Percentiles rank a stretch among this genome's conserved stretches.
phyloP scores from a whole-genome alignment of 2,888 invertebrate genomes.

The Endomychus coccineus region DNA sequence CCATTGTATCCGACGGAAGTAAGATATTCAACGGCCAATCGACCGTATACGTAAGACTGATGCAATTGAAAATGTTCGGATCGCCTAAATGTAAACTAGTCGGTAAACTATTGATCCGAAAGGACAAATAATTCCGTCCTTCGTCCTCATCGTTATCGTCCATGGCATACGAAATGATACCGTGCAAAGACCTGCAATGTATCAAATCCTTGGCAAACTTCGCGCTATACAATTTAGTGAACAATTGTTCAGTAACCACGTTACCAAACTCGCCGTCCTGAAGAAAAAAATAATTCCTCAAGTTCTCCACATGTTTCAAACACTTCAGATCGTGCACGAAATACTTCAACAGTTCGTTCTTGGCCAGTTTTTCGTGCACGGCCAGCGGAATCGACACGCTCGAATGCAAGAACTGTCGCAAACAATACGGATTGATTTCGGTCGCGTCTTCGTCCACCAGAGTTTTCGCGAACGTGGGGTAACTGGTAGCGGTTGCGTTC shows the following conservation, averaged over 20 bases:
- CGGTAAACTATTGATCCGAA: slow-evolving; percentile 55
- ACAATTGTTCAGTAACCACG: slow-evolving; percentile 63
- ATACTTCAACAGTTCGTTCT: slow-evolving; percentile 64
- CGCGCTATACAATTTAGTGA: slow-evolving; percentile 58
- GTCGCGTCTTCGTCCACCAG: slow-evolving; percentile 41
- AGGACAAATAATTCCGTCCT: slow-evolving; percentile 56
- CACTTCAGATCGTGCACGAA: slow-evolving; percentile 59
- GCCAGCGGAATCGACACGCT: slow-evolving; percentile 58
- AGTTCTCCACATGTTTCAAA: slow-evolving; percentile 62
- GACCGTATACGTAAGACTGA: slow-evolving; percentile 63
- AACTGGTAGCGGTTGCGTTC: slow-evolving; percentile 33
- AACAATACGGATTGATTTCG: slow-evolving; percentile 22
- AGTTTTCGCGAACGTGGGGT: slow-evolving; percentile 31
- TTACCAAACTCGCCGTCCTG: slow-evolving; percentile 74
- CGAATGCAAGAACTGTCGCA: slow-evolving; percentile 33
- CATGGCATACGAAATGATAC: slow-evolving; percentile 61
- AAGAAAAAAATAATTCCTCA: slow-evolving; percentile 71
- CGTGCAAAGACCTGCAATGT: slow-evolving; percentile 61
- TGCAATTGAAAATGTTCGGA: slow-evolving; percentile 59
- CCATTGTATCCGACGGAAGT: slow-evolving; percentile 60
- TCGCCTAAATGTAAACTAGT: slow-evolving; percentile 56
- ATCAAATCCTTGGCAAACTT: slow-evolving; percentile 59
- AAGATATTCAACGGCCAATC: slow-evolving; percentile 75
- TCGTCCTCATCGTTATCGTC: slow-evolving; percentile 57
- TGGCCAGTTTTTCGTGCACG: slow-evolving; percentile 61